These are phyloP conservation scores for Antedon bifida DNA, from an alignment of 35 echinoderm and acorn worm species.

Conservation along the genomic window DNA sequence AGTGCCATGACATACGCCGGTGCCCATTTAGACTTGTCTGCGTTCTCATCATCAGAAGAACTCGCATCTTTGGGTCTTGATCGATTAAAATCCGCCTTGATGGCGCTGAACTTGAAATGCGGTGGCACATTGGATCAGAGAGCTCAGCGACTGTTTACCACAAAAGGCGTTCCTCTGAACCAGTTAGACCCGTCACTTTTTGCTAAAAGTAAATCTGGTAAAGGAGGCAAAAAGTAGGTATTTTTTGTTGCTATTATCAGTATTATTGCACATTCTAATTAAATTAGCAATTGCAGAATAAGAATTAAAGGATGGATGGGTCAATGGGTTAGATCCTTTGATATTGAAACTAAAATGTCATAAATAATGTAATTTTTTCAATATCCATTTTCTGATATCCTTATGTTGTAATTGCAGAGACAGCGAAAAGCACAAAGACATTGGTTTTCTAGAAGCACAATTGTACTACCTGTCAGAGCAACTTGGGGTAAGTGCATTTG, in stretches of 20 bases:
- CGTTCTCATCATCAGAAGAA: conserved; percentile 96
- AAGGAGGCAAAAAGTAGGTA: conserved; percentile 67
- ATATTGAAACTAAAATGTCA: too few relatives aligned
- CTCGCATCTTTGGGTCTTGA: conserved; percentile 92
- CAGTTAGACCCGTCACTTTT: conserved; percentile 75
- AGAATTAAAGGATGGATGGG: too few relatives aligned
- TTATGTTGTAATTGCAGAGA: neutral
- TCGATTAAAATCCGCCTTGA: conserved; percentile 87
- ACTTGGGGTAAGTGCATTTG: conserved; percentile 85
- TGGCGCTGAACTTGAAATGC: conserved; percentile 87
- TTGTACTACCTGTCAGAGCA: conserved; percentile 73
- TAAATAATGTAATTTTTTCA: too few relatives aligned
- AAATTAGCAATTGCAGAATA: too few relatives aligned
- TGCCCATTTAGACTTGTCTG: conserved; percentile 94
- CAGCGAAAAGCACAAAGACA: conserved; percentile 56
- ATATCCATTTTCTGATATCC: neutral
- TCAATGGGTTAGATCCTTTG: too few relatives aligned
- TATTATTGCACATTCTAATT: too few relatives aligned
- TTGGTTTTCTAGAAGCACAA: conserved; percentile 78
- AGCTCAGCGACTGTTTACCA: conserved; percentile 74
- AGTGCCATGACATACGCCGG: conserved; percentile 88
- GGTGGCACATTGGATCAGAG: conserved; percentile 86
- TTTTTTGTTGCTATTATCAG: neutral
- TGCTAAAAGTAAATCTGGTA: conserved; percentile 94
- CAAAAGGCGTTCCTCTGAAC: conserved; percentile 79